Evolutionary conservation across 2,797 vertebrate species (phyloP).

Genomic region (Enteromius thamalakanensis): DNA sequence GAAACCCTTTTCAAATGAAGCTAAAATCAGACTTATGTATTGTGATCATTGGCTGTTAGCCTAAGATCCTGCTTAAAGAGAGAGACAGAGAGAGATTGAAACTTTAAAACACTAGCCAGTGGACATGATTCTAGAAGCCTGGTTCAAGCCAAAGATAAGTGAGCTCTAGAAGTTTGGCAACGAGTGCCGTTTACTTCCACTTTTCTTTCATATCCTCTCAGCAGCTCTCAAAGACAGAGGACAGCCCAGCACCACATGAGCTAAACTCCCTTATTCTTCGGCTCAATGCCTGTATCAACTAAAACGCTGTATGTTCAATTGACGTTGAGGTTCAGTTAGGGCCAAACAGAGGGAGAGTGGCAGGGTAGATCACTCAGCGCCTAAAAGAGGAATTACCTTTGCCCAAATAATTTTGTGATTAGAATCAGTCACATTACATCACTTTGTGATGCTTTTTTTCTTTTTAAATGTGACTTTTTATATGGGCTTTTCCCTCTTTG

Average conservation of each 20-base stretch:
- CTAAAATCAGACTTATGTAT: slow-evolving; percentile 48
- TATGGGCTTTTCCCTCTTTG: slow-evolving; percentile 7
- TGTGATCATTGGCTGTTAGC: slow-evolving; percentile 37
- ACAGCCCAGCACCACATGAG: slow-evolving; percentile 49
- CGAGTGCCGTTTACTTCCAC: slow-evolving; percentile 56
- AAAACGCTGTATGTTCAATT: slow-evolving; percentile 33
- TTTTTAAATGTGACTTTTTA: background rate
- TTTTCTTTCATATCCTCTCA: slow-evolving; percentile 60
- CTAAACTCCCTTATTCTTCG: slow-evolving; percentile 45
- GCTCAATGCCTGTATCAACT: slow-evolving; percentile 49
- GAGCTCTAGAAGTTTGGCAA: slow-evolving; percentile 58
- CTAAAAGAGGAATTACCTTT: slow-evolving; percentile 42
- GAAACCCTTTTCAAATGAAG: slow-evolving; percentile 48
- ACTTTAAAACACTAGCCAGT: slow-evolving; percentile 48
- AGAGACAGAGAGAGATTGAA: slow-evolving; percentile 45
- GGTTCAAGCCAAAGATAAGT: slow-evolving; percentile 55
- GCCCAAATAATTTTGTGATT: slow-evolving; percentile 4
- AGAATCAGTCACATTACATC: slow-evolving; percentile 14
- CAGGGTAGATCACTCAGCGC: slow-evolving; percentile 24
- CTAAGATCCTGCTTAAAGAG: slow-evolving; percentile 43
- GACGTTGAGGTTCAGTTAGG: slow-evolving; percentile 51
- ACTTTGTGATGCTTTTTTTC: background rate
- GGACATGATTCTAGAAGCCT: slow-evolving; percentile 55
- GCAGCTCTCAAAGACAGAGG: slow-evolving; percentile 53
- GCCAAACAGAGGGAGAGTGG: slow-evolving; percentile 41